Percentiles rank a stretch among this genome's conserved stretches.
Evolutionary conservation across 64 coral and sea anemone species (phyloP).

Genomic region (Dendrophyllia cribrosa): DNA sequence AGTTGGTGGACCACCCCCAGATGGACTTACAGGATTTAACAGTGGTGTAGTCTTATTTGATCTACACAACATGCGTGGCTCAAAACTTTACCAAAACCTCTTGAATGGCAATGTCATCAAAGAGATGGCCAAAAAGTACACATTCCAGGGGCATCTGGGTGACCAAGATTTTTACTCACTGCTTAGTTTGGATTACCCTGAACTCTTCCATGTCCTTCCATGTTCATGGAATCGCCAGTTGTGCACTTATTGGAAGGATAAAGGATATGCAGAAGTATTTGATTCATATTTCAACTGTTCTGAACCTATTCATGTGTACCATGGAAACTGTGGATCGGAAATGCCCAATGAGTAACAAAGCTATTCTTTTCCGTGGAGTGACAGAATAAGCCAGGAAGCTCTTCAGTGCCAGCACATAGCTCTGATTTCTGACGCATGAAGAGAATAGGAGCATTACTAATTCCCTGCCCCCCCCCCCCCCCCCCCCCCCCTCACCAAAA

Average conservation of each 20-base stretch:
- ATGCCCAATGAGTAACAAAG: slow-evolving; percentile 58
- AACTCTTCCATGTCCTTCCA: slow-evolving; percentile 83
- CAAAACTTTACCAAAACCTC: slow-evolving; percentile 64
- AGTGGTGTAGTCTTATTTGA: slow-evolving; percentile 84
- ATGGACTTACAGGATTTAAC: slow-evolving; percentile 92
- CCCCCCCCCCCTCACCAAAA: too few relatives aligned
- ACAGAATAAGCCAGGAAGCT: too few relatives aligned
- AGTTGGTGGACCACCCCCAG: slow-evolving; percentile 79
- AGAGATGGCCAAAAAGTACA: slow-evolving; percentile 74
- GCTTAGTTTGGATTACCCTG: slow-evolving; percentile 74
- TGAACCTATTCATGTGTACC: slow-evolving; percentile 81
- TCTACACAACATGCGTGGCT: slow-evolving; percentile 73
- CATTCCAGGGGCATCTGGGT: slow-evolving; percentile 82
- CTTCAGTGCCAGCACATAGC: too few relatives aligned
- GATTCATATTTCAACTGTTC: slow-evolving; percentile 77
- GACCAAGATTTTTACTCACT: slow-evolving; percentile 97
- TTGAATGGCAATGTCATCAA: slow-evolving; percentile 48
- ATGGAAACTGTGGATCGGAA: slow-evolving; percentile 86
- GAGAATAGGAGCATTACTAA: too few relatives aligned
- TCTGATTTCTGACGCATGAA: too few relatives aligned
- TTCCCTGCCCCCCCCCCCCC: too few relatives aligned
- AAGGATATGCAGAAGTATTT: slow-evolving; percentile 80
- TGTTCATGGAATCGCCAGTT: slow-evolving; percentile 97
- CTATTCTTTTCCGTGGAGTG: too few relatives aligned
- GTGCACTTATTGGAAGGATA: slow-evolving; percentile 83